Conservation (phyloP, 2,797 vertebrate genomes). For the Sternarchorhynchus goeldii region DNA sequence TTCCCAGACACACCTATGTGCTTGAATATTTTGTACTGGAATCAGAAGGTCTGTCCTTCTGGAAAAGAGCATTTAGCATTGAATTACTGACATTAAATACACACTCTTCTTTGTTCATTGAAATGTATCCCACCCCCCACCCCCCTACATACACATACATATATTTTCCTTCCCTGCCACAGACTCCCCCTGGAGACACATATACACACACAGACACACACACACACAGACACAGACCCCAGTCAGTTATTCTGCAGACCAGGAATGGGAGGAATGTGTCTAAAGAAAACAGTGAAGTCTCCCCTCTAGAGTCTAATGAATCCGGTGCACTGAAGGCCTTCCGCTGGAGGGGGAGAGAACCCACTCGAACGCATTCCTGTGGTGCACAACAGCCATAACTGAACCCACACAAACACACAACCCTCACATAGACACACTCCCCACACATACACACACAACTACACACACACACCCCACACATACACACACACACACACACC, state of each 20-base stretch:
- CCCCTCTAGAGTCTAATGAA: conserved; percentile 71
- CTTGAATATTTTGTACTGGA: too few relatives aligned
- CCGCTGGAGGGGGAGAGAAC: conserved; percentile 35
- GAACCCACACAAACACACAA: not conserved
- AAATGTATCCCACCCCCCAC: not conserved
- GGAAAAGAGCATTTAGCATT: too few relatives aligned
- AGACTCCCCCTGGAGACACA: not conserved
- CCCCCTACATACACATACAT: not conserved
- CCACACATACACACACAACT: conserved; percentile 10
- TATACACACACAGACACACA: conserved; percentile 16
- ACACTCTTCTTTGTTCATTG: not conserved
- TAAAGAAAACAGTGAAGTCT: conserved; percentile 77
- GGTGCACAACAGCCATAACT: conserved; percentile 12
- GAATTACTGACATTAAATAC: not conserved
- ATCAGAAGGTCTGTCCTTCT: too few relatives aligned
- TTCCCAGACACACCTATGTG: not conserved
- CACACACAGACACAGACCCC: conserved; percentile 50
- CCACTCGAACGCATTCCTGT: conserved; percentile 46
- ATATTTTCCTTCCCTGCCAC: not conserved
- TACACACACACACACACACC: too few relatives aligned
- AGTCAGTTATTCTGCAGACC: conserved; percentile 61
- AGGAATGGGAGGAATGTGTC: conserved; percentile 79
- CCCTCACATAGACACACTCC: too few relatives aligned
- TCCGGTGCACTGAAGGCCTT: conserved; percentile 64
- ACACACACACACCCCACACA: not conserved